phyloP scores from a whole-genome alignment of 1,140 invertebrate genomes.

The Pemphigus obesinymphae region DNA sequence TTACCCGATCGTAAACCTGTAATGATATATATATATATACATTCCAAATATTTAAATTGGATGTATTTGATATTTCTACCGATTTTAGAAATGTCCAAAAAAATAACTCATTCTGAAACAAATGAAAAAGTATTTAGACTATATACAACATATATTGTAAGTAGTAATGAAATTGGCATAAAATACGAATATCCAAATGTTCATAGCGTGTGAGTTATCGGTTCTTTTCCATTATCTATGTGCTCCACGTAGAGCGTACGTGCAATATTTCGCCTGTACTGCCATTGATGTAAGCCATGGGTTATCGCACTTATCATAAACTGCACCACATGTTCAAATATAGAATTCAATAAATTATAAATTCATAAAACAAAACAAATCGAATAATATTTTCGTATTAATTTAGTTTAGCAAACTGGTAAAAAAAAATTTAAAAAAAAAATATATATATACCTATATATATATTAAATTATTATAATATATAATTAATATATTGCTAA shows the following conservation, averaged over 20 bases:
- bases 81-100: no score
- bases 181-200: background rate
- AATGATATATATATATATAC: no score
- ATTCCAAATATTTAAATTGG: no score
- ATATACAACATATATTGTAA: no score
- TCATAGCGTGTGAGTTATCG: background rate
- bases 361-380: slow-evolving; percentile 7
- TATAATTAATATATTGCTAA: no score
- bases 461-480: no score
- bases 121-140: no score
- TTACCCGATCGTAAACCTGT: no score
- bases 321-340: background rate
- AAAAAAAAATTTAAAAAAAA: no score
- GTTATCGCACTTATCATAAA: slow-evolving; percentile 32
- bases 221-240: background rate
- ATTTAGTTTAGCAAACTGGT: background rate
- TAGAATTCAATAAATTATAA: background rate
- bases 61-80: no score
- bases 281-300: background rate
- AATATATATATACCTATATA: no score
- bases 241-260: slow-evolving; percentile 11
- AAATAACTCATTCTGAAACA: no score
- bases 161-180: background rate
- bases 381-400: background rate
- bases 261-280: background rate